A percentile compares a stretch with the other conserved stretches of the same genome.
Evolutionary conservation across 2,797 vertebrate genomes (phyloP).

Genomic region (Sternotherus odoratus): DNA sequence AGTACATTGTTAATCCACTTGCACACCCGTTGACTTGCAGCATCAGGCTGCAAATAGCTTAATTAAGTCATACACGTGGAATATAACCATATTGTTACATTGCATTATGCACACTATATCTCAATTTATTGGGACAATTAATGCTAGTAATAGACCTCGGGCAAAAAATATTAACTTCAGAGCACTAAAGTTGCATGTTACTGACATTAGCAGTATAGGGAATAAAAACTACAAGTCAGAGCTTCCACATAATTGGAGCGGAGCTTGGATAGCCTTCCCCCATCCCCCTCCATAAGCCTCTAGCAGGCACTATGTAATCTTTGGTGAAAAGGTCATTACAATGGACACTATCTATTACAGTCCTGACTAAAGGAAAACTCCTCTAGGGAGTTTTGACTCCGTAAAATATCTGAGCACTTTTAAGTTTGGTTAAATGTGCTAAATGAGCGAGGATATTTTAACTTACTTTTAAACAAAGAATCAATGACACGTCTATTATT

Average conservation of each 20-base stretch:
- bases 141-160: slow-evolving; percentile 79
- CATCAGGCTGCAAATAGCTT: slow-evolving; percentile 88
- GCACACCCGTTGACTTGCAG: slow-evolving; percentile 87
- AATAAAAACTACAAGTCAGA: not conserved
- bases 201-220: slow-evolving; percentile 53
- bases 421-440: not conserved
- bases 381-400: not conserved
- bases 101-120: slow-evolving; percentile 83
- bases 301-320: not conserved
- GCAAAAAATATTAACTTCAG: slow-evolving; percentile 70
- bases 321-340: accelerated
- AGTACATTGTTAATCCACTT: slow-evolving; percentile 86
- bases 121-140: slow-evolving; percentile 88
- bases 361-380: not conserved
- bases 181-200: slow-evolving; percentile 68
- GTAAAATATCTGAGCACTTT: not conserved
- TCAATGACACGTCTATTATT: accelerated
- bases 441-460: not conserved
- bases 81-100: slow-evolving; percentile 84
- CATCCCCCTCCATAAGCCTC: not conserved
- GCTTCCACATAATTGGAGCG: not conserved
- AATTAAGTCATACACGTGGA: slow-evolving; percentile 87
- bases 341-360: accelerated
- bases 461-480: not conserved
- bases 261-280: not conserved